These are phyloP conservation scores for Megaceryle torquata DNA, from an alignment of 2,113 vertebrate genomes.

Conservation along the genomic window DNA sequence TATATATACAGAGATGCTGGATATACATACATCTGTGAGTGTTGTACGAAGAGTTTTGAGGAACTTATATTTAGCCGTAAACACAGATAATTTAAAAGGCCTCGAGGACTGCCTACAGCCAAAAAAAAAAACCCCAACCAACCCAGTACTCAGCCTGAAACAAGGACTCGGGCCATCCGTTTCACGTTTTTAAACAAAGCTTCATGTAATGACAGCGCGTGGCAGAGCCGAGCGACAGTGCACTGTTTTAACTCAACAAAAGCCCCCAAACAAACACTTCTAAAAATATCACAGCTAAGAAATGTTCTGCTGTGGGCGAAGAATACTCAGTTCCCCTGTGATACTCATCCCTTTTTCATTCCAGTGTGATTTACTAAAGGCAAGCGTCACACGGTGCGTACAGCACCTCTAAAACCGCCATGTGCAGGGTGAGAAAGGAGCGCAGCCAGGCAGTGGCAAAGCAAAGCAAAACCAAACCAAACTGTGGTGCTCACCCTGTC, in stretches of 20 bases:
- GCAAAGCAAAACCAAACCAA: background rate
- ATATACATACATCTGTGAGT: conserved; percentile 10
- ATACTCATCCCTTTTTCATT: background rate
- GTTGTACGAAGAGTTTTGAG: conserved; percentile 12
- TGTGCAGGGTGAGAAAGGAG: background rate
- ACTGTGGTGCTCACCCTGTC: fast-evolving
- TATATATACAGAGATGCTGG: background rate
- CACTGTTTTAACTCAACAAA: conserved; percentile 16
- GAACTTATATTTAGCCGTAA: conserved; percentile 53
- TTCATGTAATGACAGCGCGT: background rate
- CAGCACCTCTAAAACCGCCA: fast-evolving
- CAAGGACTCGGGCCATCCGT: background rate
- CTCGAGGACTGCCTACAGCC: conserved; percentile 10
- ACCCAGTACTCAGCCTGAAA: background rate
- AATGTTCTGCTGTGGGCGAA: background rate
- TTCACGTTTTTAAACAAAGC: conserved; percentile 49
- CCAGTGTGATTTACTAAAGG: background rate
- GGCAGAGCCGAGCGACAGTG: background rate
- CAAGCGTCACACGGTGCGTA: fast-evolving
- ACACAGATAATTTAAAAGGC: conserved; percentile 61
- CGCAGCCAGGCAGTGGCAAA: background rate
- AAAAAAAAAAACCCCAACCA: background rate
- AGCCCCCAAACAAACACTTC: background rate
- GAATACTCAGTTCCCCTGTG: background rate
- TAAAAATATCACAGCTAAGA: background rate